phyloP scores from a whole-genome alignment of 1,140 invertebrate species.

The Ladona fulva region DNA sequence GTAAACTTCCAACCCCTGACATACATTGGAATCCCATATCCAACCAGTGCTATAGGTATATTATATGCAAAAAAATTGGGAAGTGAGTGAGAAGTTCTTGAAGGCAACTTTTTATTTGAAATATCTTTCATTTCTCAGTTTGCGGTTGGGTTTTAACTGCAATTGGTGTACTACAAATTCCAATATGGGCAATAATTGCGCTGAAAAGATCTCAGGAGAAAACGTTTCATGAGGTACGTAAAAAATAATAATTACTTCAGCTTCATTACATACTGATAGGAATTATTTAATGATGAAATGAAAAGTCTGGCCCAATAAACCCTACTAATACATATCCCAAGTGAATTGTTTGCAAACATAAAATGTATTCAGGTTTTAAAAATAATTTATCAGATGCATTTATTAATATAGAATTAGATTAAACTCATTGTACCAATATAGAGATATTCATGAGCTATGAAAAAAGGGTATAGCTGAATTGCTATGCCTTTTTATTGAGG shows the following conservation, averaged over 20 bases:
- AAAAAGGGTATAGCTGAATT: no score
- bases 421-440: no score
- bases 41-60: conserved; percentile 23
- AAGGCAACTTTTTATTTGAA: background rate
- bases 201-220: conserved; percentile 23
- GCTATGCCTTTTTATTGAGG: no score
- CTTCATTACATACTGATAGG: no score
- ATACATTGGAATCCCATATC: conserved; percentile 36
- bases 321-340: no score
- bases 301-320: no score
- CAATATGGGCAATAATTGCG: conserved; percentile 40
- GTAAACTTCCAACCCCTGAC: conserved; percentile 39
- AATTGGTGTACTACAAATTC: conserved; percentile 46
- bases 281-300: no score
- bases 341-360: no score
- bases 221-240: conserved; percentile 16
- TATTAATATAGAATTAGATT: no score
- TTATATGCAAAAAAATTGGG: conserved; percentile 12
- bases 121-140: conserved; percentile 27
- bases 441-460: no score
- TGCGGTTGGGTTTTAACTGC: conserved; percentile 43
- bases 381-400: no score
- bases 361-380: no score
- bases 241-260: conserved; percentile 6
- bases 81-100: background rate